Evolutionary conservation across 2,888 invertebrate genomes (phyloP).

Genomic region (Drosophila fungiperda): DNA sequence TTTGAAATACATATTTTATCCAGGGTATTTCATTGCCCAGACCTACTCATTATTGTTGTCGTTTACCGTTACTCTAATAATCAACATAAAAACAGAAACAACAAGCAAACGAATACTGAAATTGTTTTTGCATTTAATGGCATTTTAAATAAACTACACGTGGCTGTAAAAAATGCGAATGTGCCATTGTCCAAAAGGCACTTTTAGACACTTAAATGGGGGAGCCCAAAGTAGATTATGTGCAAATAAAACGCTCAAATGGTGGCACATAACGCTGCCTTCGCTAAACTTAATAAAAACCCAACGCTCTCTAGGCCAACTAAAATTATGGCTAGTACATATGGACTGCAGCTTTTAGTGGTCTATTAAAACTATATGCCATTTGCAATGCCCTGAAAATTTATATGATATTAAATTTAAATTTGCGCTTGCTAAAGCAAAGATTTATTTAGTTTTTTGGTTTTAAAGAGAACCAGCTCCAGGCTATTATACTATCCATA

Average conservation of each 20-base stretch:
- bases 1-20: not conserved
- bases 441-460: not conserved
- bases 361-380: constrained; percentile 35
- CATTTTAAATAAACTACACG: constrained; percentile 77
- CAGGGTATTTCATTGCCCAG: constrained; percentile 44
- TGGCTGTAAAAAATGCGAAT: constrained; percentile 61
- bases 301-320: constrained; percentile 26
- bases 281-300: constrained; percentile 49
- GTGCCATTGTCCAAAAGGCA: constrained; percentile 56
- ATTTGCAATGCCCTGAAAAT: constrained; percentile 26
- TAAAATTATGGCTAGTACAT: constrained; percentile 35
- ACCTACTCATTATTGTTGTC: not conserved
- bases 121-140: constrained; percentile 75
- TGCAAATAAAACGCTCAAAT: constrained; percentile 69
- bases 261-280: constrained; percentile 43
- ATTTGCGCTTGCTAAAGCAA: not conserved
- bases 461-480: not conserved
- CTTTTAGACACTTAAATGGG: constrained; percentile 71
- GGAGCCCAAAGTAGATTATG: constrained; percentile 68
- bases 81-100: constrained; percentile 57
- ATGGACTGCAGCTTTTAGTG: constrained; percentile 34
- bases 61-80: constrained; percentile 53
- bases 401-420: constrained; percentile 27
- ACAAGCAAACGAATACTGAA: constrained; percentile 52
- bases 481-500: not conserved